Conservation (phyloP, 2,113 vertebrate genomes). For the Alethe diademata region DNA sequence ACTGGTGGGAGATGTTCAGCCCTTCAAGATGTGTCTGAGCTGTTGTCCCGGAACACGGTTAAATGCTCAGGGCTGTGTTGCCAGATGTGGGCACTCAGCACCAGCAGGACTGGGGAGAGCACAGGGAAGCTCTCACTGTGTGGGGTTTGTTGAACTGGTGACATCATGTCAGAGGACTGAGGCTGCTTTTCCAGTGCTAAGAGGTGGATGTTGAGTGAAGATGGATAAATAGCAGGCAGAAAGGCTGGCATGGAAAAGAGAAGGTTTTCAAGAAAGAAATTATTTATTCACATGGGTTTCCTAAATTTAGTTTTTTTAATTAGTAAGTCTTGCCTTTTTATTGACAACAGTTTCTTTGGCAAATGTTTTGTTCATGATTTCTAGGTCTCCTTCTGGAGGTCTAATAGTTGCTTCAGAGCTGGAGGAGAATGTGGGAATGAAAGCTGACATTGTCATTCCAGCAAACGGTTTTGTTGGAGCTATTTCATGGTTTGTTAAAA, state of each 20-base stretch:
- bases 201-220: background rate
- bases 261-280: background rate
- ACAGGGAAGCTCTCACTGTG: fast-evolving
- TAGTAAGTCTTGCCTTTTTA: background rate
- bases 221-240: background rate
- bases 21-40: background rate
- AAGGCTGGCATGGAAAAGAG: background rate
- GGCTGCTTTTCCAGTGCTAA: background rate
- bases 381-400: background rate
- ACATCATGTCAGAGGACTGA: background rate
- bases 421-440: constrained; percentile 37
- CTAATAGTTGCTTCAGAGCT: background rate
- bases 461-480: constrained; percentile 2
- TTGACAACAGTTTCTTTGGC: background rate
- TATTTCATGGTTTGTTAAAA: constrained; percentile 43
- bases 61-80: background rate
- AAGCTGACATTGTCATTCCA: constrained; percentile 12
- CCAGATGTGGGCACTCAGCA: background rate
- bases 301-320: background rate
- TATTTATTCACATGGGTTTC: background rate
- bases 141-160: background rate
- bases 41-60: background rate
- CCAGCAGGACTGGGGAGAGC: background rate
- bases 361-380: background rate
- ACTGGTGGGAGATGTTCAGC: background rate